phyloP scores from a whole-genome alignment of 1,140 invertebrate genomes.

The Diabrotica virgifera region DNA sequence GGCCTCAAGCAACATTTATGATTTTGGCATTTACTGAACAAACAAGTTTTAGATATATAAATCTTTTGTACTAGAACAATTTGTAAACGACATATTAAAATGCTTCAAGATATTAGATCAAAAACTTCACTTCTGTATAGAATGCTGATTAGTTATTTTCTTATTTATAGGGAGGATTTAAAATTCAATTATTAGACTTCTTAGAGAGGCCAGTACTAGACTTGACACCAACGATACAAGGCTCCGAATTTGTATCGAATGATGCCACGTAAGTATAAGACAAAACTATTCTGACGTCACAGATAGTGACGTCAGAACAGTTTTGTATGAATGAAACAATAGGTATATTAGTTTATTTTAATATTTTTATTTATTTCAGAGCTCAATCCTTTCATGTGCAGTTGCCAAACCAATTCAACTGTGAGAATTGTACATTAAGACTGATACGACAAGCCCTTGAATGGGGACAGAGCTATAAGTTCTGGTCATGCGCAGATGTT shows the following conservation, averaged over 20 bases:
- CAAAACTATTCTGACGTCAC: no score
- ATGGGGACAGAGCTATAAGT: constrained; percentile 80
- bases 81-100: no score
- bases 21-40: no score
- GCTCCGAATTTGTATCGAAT: constrained; percentile 73
- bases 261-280: constrained; percentile 76
- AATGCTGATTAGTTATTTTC: neutral
- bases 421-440: constrained; percentile 85
- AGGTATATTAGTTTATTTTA: neutral
- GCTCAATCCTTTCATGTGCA: constrained; percentile 76
- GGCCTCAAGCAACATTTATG: no score
- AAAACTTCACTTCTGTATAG: no score
- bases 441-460: constrained; percentile 85
- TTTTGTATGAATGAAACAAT: neutral
- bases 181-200: constrained; percentile 76
- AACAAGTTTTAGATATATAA: no score
- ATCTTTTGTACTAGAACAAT: no score
- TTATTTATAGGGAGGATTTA: constrained; percentile 78
- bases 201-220: constrained; percentile 79
- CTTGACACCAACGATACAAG: constrained; percentile 75
- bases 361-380: constrained; percentile 53
- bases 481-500: constrained; percentile 95
- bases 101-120: no score
- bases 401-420: constrained; percentile 78
- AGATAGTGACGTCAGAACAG: neutral